A percentile compares a stretch with the other conserved stretches of the same genome.
Evolutionary conservation across 2,888 invertebrate species (phyloP).

Genomic region (Xylota sylvarum): DNA sequence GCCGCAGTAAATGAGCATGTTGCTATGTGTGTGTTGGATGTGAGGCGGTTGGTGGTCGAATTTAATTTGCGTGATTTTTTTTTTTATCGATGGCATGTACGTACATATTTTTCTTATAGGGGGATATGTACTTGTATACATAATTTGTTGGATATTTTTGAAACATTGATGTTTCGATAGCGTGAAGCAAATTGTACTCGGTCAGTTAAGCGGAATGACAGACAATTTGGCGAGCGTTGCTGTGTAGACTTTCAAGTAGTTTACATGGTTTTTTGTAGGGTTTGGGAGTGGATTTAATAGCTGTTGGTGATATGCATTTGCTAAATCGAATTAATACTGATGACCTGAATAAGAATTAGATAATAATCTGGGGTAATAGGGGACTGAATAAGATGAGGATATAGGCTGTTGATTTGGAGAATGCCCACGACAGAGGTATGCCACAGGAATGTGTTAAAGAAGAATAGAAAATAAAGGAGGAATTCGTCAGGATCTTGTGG

Average conservation of each 20-base stretch:
- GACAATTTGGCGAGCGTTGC: slow-evolving; percentile 62
- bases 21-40: slow-evolving; percentile 1
- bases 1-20: slow-evolving; percentile 39
- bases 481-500: too few species aligned
- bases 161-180: slow-evolving; percentile 68
- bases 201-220: slow-evolving; percentile 57
- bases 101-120: neutral
- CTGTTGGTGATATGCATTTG: slow-evolving; percentile 30
- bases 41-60: neutral
- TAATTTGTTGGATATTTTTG: slow-evolving; percentile 31
- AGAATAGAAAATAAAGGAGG: too few species aligned
- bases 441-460: neutral
- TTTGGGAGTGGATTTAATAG: slow-evolving; percentile 34
- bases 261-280: slow-evolving; percentile 22
- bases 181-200: slow-evolving; percentile 68
- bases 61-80: slow-evolving; percentile 41
- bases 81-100: slow-evolving; percentile 2
- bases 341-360: slow-evolving; percentile 25
- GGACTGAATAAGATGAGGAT: neutral
- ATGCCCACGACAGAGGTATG: neutral
- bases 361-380: neutral
- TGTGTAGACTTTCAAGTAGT: slow-evolving; percentile 45
- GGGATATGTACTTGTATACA: neutral
- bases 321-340: neutral
- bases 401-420: neutral